phyloP scores from a whole-genome alignment of 2,113 vertebrate genomes.

The Chrysochloris asiatica region DNA sequence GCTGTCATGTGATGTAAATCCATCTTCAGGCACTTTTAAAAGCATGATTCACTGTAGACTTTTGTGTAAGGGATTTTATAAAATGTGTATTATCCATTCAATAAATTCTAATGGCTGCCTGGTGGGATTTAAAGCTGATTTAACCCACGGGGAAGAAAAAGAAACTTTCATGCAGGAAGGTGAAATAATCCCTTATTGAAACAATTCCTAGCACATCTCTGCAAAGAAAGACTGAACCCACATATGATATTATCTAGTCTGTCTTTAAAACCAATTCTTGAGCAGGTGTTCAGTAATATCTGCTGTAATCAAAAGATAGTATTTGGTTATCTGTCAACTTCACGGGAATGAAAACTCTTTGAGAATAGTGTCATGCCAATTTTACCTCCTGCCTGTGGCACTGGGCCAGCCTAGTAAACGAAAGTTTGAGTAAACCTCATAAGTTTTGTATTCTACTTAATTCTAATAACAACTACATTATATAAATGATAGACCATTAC shows the following conservation, averaged over 20 bases:
- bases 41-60: conserved; percentile 68
- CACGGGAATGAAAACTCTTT: not conserved
- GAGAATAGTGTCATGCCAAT: not conserved
- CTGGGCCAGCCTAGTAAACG: not conserved
- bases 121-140: conserved; percentile 50
- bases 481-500: not conserved
- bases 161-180: conserved; percentile 25
- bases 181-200: not conserved
- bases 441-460: not conserved
- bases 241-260: not conserved
- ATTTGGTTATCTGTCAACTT: not conserved
- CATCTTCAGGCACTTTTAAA: conserved; percentile 79
- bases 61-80: conserved; percentile 71
- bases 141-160: conserved; percentile 8
- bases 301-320: not conserved
- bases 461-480: not conserved
- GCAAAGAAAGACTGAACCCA: not conserved
- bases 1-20: conserved; percentile 72
- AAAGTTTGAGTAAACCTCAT: not conserved
- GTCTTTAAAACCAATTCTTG: not conserved
- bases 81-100: conserved; percentile 64
- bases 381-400: not conserved
- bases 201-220: not conserved
- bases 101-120: conserved; percentile 53
- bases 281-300: not conserved